Evolutionary conservation across 2,888 invertebrate genomes (phyloP).

Genomic region (Stenchaetothrips biformis): DNA sequence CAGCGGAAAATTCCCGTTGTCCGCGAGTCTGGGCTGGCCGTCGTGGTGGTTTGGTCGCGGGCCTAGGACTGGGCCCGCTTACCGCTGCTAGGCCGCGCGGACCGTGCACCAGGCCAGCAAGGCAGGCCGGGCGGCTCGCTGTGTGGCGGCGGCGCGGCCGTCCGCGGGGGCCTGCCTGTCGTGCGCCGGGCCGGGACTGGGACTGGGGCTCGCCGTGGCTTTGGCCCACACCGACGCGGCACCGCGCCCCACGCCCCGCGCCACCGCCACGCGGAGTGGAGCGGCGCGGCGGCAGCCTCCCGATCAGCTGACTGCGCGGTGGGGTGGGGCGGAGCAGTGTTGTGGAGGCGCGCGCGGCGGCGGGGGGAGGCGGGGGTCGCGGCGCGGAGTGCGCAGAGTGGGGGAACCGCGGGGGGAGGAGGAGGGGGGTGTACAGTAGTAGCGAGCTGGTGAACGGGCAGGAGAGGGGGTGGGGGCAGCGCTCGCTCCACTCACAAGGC

Average conservation of each 20-base stretch:
- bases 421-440: background rate
- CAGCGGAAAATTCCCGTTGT: conserved; percentile 10
- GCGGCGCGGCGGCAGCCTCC: conserved; percentile 7
- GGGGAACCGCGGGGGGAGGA: background rate
- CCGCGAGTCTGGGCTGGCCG: background rate
- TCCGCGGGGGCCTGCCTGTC: no score
- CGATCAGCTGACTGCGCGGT: conserved; percentile 30
- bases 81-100: no score
- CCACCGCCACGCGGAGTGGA: background rate
- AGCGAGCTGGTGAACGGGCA: background rate
- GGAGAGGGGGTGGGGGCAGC: background rate
- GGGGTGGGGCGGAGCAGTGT: conserved; percentile 29
- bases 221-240: no score
- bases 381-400: background rate
- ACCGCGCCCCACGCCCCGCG: no score
- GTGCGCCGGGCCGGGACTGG: no score
- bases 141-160: no score
- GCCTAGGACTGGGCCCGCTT: background rate
- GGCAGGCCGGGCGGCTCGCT: no score
- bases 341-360: conserved; percentile 15
- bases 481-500: background rate
- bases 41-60: background rate
- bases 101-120: no score
- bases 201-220: no score
- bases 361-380: background rate